Base-by-base conservation (phyloP, 1,140 invertebrate species). In the Aphelenchoides fujianensis region DNA sequence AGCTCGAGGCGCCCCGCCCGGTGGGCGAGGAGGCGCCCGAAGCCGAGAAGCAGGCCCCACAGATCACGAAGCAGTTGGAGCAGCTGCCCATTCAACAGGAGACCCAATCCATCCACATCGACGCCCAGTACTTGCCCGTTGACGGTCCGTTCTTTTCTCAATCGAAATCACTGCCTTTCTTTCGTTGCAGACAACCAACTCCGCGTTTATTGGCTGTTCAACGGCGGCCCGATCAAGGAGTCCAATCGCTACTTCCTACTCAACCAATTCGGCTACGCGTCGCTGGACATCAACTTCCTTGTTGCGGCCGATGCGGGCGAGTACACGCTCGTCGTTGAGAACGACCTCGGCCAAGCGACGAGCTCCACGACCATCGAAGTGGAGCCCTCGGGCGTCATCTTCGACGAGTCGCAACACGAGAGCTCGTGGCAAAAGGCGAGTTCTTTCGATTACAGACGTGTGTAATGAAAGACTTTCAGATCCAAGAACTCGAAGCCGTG, bases 131-230 rank as follows among this genome's bases (percentile, higher is more conserved):
- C 55, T 68, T 70, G 1, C 81, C 81, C 31, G 71, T 76, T 37
- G 76, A 84, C 55, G 55, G 23, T 48, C 12, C 41, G 41, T 48
- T 12, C 41, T 12, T 48, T 48, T 48, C 41, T 12, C 41, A 48
- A 23, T 48, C 23, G 12, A 12, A 48, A 48, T 23, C 12, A 48
- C 41, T 48, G 23, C 23, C 12, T 48, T 23, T 48, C 12, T 48
- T 48, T 48, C 12, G 41, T 48, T 48, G 41, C 12, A 19, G 57
- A 66, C 19, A 53, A 63, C 52, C 34, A 37, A 48, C 68, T 76
- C 31, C 66, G 77, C 31, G 92, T 98, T 31, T 93, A 97, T 88
- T 98, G 95, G 95, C 95, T 95, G 88, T 95, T 92, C 80, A 94
- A 98, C 85, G 92, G 91, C 36, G 90, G 95, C 84, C 82, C 89